These are phyloP conservation scores for Papilio demoleus DNA, from an alignment of 2,888 invertebrate genomes.

Conservation along the genomic window DNA sequence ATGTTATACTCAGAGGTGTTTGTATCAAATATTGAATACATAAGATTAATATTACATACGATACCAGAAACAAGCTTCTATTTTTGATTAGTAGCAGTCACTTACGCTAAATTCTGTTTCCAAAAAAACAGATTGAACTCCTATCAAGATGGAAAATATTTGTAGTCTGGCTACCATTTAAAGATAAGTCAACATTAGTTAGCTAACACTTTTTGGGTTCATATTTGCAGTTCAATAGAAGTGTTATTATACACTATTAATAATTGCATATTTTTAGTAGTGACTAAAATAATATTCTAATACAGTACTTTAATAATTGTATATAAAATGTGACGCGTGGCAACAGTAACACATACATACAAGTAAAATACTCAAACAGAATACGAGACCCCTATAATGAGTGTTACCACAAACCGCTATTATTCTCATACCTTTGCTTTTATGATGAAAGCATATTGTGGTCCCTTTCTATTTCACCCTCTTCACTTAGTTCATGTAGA, in stretches of 20 bases:
- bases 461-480: slow-evolving; percentile 30
- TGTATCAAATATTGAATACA: background rate
- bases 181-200: background rate
- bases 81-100: background rate
- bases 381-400: slow-evolving; percentile 35
- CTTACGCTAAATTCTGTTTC: background rate
- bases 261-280: too few species aligned
- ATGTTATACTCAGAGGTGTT: background rate
- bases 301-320: background rate
- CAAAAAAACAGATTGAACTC: background rate
- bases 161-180: background rate
- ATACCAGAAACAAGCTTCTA: background rate
- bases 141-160: background rate
- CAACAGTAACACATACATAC: background rate
- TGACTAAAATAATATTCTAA: too few species aligned
- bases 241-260: too few species aligned
- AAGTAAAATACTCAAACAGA: background rate
- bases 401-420: slow-evolving; percentile 33
- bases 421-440: slow-evolving; percentile 34
- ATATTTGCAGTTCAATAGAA: too few species aligned
- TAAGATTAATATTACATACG: background rate
- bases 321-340: background rate
- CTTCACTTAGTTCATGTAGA: slow-evolving; percentile 4
- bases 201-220: background rate
- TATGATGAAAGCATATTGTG: slow-evolving; percentile 31